Percentiles rank a stretch among this genome's conserved stretches.
phyloP scores from a whole-genome alignment of 30 jellyfish, hydroid and myxozoan genomes.

The Hydra vulgaris region DNA sequence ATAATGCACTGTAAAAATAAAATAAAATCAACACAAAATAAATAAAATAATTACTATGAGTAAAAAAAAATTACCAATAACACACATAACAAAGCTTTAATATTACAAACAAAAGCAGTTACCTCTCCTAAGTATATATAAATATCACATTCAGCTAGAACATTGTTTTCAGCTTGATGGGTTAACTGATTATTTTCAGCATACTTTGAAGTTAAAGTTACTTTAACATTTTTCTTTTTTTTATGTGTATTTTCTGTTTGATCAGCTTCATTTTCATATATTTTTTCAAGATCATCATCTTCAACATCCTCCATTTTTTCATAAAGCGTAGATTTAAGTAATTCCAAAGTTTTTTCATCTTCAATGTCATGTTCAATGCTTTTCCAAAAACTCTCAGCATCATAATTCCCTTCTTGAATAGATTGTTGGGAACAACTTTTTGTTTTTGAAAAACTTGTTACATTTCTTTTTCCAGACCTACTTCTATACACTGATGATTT shows the following conservation, averaged over 20 bases:
- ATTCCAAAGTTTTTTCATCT: conserved; percentile 16
- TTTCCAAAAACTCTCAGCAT: neutral
- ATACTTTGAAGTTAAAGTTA: conserved; percentile 23
- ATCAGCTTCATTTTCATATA: neutral
- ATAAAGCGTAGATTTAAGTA: neutral
- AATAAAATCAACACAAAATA: no score
- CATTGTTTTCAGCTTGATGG: conserved; percentile 51
- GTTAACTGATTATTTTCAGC: conserved; percentile 49
- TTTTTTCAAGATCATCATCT: no score
- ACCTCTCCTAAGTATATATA: conserved; percentile 41
- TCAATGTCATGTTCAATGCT: conserved; percentile 20
- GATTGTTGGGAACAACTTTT: neutral
- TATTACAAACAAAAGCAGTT: neutral
- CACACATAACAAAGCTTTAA: neutral
- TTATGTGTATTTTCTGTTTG: conserved; percentile 13
- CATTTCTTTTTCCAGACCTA: neutral
- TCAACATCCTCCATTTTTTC: conserved; percentile 16
- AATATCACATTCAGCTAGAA: conserved; percentile 56
- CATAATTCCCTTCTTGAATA: neutral
- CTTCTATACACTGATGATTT: neutral
- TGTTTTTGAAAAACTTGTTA: neutral
- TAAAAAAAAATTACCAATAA: no score
- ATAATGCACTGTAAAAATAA: no score
- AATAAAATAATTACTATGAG: no score
- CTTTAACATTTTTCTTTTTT: conserved; percentile 26